Conservation (phyloP, 2,888 invertebrate genomes). For the Eustalomyia histrio region DNA sequence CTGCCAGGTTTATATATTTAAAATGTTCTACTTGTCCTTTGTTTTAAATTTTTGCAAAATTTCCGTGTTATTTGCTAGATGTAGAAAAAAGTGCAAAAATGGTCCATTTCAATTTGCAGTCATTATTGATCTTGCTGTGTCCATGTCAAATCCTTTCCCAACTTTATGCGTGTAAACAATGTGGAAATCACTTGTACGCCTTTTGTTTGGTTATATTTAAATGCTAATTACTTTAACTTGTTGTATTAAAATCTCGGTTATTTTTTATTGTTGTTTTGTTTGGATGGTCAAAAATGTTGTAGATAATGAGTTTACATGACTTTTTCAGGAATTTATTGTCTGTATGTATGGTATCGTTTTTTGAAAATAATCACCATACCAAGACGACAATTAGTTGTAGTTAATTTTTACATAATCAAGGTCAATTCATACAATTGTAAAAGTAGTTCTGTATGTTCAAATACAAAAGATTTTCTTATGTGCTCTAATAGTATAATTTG, state of each 20-base stretch:
- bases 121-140: constrained; percentile 73
- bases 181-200: constrained; percentile 72
- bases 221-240: constrained; percentile 59
- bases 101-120: constrained; percentile 63
- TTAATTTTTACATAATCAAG: constrained; percentile 44
- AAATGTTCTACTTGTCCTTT: constrained; percentile 48
- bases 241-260: constrained; percentile 25
- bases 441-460: neutral
- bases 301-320: constrained; percentile 42
- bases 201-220: constrained; percentile 56
- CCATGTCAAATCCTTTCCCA: constrained; percentile 72
- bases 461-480: constrained; percentile 4
- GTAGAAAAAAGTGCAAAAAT: constrained; percentile 20
- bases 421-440: constrained; percentile 5
- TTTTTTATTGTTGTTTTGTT: constrained; percentile 20
- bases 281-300: constrained; percentile 4
- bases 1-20: neutral
- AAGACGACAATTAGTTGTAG: constrained; percentile 20
- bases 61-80: constrained; percentile 35
- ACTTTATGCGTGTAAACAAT: constrained; percentile 77
- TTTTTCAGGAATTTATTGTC: neutral
- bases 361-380: constrained; percentile 15
- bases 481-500: constrained; percentile 18
- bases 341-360: constrained; percentile 16
- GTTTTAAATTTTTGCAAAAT: constrained; percentile 37